Conservation (phyloP, 2,797 vertebrate species). For the Poeciliopsis paucimaculata region DNA sequence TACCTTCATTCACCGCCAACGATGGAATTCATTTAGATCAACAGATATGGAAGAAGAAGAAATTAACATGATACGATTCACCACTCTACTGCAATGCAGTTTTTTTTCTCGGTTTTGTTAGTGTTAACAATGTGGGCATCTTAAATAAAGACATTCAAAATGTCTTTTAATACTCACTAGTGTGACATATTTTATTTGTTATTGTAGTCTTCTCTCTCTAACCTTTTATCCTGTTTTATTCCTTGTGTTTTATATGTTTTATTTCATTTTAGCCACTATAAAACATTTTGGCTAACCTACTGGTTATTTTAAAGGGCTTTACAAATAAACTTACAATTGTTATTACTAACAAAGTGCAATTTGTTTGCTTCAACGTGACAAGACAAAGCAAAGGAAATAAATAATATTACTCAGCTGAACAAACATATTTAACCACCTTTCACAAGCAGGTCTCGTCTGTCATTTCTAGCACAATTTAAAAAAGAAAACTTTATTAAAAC, state of each 20-base stretch:
- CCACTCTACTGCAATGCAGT: not conserved
- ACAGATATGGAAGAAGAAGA: not conserved
- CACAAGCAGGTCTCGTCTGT: not conserved
- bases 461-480: not conserved
- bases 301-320: no score
- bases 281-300: no score
- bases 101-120: no score
- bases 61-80: not conserved
- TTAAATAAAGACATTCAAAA: no score
- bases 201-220: no score
- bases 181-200: no score
- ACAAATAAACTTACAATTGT: no score
- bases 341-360: not conserved
- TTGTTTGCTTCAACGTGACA: not conserved
- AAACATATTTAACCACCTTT: not conserved
- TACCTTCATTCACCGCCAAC: not conserved
- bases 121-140: no score
- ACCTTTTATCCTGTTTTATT: no score
- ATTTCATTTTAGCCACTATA: no score
- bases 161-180: no score
- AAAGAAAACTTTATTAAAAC: not conserved
- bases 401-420: not conserved
- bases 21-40: not conserved
- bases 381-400: not conserved
- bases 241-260: no score